A percentile compares a stretch with the other conserved stretches of the same genome.
phyloP scores from a whole-genome alignment of 2,797 vertebrate genomes.

The Bradypus variegatus region DNA sequence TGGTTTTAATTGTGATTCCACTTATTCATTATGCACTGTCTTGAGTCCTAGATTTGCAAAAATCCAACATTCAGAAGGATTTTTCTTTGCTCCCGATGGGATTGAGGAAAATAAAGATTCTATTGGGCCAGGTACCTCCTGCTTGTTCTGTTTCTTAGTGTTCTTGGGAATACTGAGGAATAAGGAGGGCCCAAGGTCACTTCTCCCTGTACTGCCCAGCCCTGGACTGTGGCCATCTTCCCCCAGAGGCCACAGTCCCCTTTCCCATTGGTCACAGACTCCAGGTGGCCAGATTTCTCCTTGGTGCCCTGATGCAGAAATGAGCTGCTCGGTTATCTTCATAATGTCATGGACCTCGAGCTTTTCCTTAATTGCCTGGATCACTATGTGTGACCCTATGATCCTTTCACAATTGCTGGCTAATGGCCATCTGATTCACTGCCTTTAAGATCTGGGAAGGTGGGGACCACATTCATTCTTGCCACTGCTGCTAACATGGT shows the following conservation, averaged over 20 bases:
- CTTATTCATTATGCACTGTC: neutral
- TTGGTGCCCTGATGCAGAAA: neutral
- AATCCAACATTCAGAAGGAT: neutral
- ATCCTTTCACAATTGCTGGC: neutral
- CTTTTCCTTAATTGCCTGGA: neutral
- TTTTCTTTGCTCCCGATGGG: neutral
- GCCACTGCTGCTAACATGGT: neutral
- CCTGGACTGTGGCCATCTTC: neutral
- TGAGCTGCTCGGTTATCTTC: neutral
- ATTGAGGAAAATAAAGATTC: neutral
- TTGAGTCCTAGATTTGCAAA: neutral
- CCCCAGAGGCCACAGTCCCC: no score
- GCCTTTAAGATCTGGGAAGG: no score
- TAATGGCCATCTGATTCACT: neutral
- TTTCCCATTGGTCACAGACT: neutral
- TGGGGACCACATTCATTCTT: fast-evolving
- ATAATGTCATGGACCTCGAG: neutral
- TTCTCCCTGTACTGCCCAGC: neutral
- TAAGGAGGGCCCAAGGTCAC: neutral
- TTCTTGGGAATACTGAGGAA: neutral
- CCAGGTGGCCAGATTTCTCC: neutral
- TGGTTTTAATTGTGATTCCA: conserved; percentile 13
- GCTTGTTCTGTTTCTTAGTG: neutral
- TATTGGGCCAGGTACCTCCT: neutral
- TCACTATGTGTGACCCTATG: neutral